These are phyloP conservation scores for Nothura maculosa DNA, from an alignment of 2,797 vertebrate genomes.

Conservation along the genomic window DNA sequence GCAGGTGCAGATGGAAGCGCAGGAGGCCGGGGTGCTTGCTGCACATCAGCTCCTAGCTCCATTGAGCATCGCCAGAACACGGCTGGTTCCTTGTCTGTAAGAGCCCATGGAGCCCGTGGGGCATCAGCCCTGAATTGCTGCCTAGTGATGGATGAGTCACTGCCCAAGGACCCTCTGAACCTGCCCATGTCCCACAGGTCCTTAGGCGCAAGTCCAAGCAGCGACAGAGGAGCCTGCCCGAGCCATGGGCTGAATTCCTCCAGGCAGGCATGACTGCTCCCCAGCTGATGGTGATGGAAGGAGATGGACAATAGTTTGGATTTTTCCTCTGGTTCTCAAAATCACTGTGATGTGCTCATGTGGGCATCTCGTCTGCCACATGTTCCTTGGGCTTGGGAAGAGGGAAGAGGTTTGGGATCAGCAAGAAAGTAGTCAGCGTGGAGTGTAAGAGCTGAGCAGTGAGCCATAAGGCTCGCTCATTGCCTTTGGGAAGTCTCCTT, in stretches of 20 bases:
- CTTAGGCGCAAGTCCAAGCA: background rate
- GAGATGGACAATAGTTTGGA: background rate
- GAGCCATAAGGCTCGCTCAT: background rate
- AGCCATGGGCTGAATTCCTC: background rate
- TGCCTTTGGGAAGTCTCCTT: background rate
- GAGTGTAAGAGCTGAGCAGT: background rate
- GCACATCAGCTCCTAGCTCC: background rate
- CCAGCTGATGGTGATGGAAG: background rate
- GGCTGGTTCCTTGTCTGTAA: background rate
- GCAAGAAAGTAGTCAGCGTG: background rate
- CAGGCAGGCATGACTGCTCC: rapidly evolving
- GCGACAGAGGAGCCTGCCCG: background rate
- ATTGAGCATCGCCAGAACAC: background rate
- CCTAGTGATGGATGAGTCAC: background rate
- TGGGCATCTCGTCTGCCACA: background rate
- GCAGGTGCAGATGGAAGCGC: background rate
- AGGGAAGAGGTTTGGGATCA: background rate
- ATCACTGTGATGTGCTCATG: background rate
- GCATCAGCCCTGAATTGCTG: background rate
- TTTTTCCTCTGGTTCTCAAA: background rate
- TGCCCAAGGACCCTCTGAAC: background rate
- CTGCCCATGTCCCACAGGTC: background rate
- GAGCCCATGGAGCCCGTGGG: background rate
- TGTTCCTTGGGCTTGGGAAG: background rate
- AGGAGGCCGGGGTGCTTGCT: background rate